These are phyloP conservation scores for Catocala fraxini DNA, from an alignment of 2,888 invertebrate genomes.

Conservation along the genomic window DNA sequence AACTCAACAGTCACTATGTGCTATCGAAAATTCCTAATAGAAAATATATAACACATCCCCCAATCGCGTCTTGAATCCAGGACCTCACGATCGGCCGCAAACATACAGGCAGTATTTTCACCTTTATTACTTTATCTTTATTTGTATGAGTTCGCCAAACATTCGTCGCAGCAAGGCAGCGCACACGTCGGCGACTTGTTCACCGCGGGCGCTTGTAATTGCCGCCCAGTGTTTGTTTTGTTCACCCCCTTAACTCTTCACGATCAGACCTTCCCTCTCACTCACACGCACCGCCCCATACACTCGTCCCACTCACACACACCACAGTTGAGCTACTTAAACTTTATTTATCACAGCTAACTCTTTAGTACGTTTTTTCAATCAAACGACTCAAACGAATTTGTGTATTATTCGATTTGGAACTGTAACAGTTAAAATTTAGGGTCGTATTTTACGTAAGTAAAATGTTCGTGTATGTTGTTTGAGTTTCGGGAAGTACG, in stretches of 20 bases:
- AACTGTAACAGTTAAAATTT: constrained; percentile 21
- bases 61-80: too few relatives aligned
- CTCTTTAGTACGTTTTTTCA: constrained; percentile 56
- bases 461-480: constrained; percentile 12
- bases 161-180: constrained; percentile 62
- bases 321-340: constrained; percentile 67
- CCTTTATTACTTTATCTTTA: too few relatives aligned
- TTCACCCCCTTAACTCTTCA: constrained; percentile 68
- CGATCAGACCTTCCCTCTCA: constrained; percentile 47
- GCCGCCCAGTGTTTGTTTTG: constrained; percentile 79
- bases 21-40: too few relatives aligned
- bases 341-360: constrained; percentile 74
- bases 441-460: constrained; percentile 30
- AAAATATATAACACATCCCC: too few relatives aligned
- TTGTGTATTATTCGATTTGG: constrained; percentile 20
- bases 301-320: constrained; percentile 45
- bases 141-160: background rate
- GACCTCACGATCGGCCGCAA: too few relatives aligned
- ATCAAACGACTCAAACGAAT: constrained; percentile 42
- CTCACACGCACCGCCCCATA: constrained; percentile 13
- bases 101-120: too few relatives aligned
- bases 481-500: constrained; percentile 28
- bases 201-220: constrained; percentile 78
- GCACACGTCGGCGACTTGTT: constrained; percentile 59
- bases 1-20: too few relatives aligned